Percentiles rank a stretch among this genome's conserved stretches.
These are phyloP conservation scores for Taenioides sp. DNA, from an alignment of 2,797 vertebrate species.

Conservation along the genomic window DNA sequence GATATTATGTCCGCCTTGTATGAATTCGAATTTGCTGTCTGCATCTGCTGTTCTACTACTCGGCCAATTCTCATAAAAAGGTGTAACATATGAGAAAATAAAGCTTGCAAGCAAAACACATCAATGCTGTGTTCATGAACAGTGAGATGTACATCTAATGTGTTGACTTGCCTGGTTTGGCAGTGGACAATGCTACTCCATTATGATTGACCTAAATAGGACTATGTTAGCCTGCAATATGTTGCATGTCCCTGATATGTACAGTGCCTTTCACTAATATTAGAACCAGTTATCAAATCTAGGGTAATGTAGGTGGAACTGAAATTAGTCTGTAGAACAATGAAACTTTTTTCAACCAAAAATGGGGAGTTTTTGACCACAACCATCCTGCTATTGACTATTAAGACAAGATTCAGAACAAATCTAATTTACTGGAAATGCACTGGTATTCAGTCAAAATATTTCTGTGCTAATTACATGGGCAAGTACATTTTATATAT, in stretches of 20 bases:
- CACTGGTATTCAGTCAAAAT: too few species aligned
- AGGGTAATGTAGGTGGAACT: neutral
- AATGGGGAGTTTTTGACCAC: neutral
- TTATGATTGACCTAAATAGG: slow-evolving; percentile 30
- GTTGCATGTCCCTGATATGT: slow-evolving; percentile 27
- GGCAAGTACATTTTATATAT: too few species aligned
- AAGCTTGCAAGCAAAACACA: slow-evolving; percentile 56
- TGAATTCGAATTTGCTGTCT: slow-evolving; percentile 76
- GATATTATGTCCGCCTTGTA: slow-evolving; percentile 79
- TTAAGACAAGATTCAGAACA: too few species aligned
- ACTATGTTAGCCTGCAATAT: slow-evolving; percentile 27
- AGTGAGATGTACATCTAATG: slow-evolving; percentile 41
- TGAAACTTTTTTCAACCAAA: neutral
- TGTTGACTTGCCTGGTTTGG: slow-evolving; percentile 52
- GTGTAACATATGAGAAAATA: slow-evolving; percentile 67
- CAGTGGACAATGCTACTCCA: slow-evolving; percentile 32
- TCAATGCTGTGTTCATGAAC: slow-evolving; percentile 60
- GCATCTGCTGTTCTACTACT: slow-evolving; percentile 73
- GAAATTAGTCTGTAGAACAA: neutral
- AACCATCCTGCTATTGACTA: neutral
- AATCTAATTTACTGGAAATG: too few species aligned
- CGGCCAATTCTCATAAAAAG: slow-evolving; percentile 66
- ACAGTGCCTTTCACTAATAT: neutral
- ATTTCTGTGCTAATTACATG: too few species aligned
- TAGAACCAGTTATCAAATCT: neutral